Base-by-base conservation (phyloP, 1,140 invertebrate genomes). In the Aphelinus atriplicis region DNA sequence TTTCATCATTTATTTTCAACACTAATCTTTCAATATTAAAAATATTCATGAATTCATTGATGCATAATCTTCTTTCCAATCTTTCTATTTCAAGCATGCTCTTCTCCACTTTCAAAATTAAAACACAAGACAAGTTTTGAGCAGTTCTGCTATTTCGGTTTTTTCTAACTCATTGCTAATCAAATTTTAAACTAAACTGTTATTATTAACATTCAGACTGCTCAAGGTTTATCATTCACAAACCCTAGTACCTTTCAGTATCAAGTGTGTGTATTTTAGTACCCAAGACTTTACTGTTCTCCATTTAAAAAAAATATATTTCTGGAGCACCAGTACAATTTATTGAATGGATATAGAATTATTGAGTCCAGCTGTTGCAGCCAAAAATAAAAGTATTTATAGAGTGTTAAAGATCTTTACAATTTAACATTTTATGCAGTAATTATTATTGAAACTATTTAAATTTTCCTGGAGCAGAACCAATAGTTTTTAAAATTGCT, bases 401-500 rank as follows among this genome's bases (percentile, higher is more conserved):
- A 61, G 42, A 51, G 64, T 71, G n/a, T 66, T 43, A 67, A 76
- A 61, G 67, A 66, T 45, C 9, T 67, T 42, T 67, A 48, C 58
- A 67, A 66, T 46, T 76, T 76, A 71, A 63, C 42, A 7, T 57
- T 57, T 5, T 53, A 71, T 71, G 74, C 74, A 76, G 63, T 66
- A 71, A 76, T 61, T 7, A 5, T 47, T 3, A 53, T 55, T 76
- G 26, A 61, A 71, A 71, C 9, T 71, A 71, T 56, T 70, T 65
- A 63, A 57, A 9, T 58, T 46, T 51, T 4, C 57, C 55, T 62
- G 48, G 26, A 10, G 42, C 0, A 62, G 43, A 76, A 26, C 57
- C 10, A 57, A 71, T 76, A 63, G 75, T 76, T 67, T 76, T 72
- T 65, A 76, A 76, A 71, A 66, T 76, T 76, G 69, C 56, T 71